Base-by-base conservation (phyloP, 30 jellyfish, hydroid and myxozoan species). In the Phacellophora camtschatica region DNA sequence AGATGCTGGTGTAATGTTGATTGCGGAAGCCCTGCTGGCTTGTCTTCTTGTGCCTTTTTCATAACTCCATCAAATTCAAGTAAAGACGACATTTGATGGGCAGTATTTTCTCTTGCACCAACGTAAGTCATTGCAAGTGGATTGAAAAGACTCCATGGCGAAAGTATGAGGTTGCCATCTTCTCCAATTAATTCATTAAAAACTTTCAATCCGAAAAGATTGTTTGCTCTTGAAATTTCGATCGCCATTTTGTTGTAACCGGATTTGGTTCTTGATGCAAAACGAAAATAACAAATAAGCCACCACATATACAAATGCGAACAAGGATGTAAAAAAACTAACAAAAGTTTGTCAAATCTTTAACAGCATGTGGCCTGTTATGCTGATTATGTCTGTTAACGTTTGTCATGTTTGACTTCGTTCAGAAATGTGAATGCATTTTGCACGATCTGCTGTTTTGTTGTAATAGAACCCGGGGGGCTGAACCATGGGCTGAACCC, bases 91-190 rank as follows among this genome's bases (percentile, higher is more conserved):
- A 85, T 71, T 39, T 85, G 90, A 24, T 41, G 42, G 20, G 90
- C 90, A 12, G 96, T 85, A 18, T 58, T 65, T 20, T 49, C 13
- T 36, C 82, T 37, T 18, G 86, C 51, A 11, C 96, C 96, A 20
- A 34, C 61, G 51, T 16, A 74, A 20, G 73, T 53, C 89, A 85
- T 58, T 28, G 91, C 86, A 30, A 85, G 43, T 25, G 91, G 86
- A 23, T 53, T 39, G 63, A 31, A 66, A 19, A 85, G 59, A 35
- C 96, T 85, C 66, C 59, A 66, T 11, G 96, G 96, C 15, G 96
- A 85, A 54, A 73, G 57, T 30, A 84, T 20, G 18, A 84, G 37
- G 46, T 84, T 84, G 45, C 77, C 73, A 35, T 24, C 57, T 16
- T 4, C 70, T 31, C 53, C 41, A 33, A 51, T 25, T n/a, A 75